A percentile compares a stretch with the other conserved stretches of the same genome.
Evolutionary conservation across 2,888 invertebrate species (phyloP).

Genomic region (Ceratothoa steindachneri): DNA sequence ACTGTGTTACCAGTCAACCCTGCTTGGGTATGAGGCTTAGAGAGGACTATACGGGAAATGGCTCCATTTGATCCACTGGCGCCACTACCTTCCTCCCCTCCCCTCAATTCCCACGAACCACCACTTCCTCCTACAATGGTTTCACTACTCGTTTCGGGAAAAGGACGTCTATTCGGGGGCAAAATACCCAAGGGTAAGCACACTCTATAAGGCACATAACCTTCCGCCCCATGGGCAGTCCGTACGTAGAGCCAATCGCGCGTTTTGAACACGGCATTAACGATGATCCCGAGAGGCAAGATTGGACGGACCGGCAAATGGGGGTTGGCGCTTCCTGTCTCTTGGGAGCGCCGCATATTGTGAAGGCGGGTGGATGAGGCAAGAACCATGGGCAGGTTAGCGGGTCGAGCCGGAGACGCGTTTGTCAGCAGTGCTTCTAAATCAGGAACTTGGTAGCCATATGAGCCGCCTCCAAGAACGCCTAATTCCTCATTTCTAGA

Average conservation of each 20-base stretch:
- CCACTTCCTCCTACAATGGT: not conserved
- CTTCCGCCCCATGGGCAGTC: slow-evolving; percentile 78
- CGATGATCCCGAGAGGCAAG: slow-evolving; percentile 74
- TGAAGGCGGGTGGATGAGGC: slow-evolving; percentile 59
- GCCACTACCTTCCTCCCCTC: not conserved
- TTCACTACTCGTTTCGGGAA: slow-evolving; percentile 1
- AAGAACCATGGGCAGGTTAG: slow-evolving; percentile 78
- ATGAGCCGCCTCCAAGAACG: slow-evolving; percentile 17
- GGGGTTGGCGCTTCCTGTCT: slow-evolving; percentile 71
- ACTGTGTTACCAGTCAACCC: slow-evolving; percentile 6
- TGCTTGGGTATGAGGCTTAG: not conserved
- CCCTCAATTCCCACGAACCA: not conserved
- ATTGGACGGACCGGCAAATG: slow-evolving; percentile 59
- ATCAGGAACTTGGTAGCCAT: slow-evolving; percentile 73
- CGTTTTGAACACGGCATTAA: slow-evolving; percentile 80
- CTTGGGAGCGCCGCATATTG: slow-evolving; percentile 52
- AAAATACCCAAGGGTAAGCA: slow-evolving; percentile 73
- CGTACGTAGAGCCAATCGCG: slow-evolving; percentile 79
- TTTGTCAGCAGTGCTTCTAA: slow-evolving; percentile 71
- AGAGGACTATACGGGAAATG: too few relatives aligned
- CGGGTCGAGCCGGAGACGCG: slow-evolving; percentile 74
- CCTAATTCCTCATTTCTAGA: not conserved
- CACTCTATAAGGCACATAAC: slow-evolving; percentile 71
- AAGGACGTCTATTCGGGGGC: slow-evolving; percentile 53
- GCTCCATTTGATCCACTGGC: not conserved